Percentiles rank a stretch among this genome's conserved stretches.
These are phyloP conservation scores for Triplophysa tibetana DNA, from an alignment of 2,113 vertebrate genomes.

Conservation along the genomic window DNA sequence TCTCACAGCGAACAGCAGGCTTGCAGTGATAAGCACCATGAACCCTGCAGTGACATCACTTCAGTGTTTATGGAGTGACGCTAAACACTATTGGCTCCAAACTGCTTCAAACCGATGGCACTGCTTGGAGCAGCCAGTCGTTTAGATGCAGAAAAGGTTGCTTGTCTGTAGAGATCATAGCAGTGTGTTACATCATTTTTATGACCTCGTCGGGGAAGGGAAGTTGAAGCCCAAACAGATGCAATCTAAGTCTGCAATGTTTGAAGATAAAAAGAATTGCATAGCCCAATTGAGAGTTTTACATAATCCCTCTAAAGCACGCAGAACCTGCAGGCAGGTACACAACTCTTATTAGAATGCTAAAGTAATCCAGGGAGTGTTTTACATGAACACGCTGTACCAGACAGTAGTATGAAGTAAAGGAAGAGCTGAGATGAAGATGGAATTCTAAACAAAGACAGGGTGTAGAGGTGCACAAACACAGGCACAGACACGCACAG, in stretches of 20 bases:
- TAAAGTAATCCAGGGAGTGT: constrained; percentile 35
- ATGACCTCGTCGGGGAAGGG: constrained; percentile 15
- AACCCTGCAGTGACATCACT: constrained; percentile 39
- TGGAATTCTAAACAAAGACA: constrained; percentile 25
- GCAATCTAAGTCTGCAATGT: constrained; percentile 2
- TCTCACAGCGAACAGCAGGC: constrained; percentile 32
- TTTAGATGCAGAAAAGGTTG: constrained; percentile 7
- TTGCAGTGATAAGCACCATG: constrained; percentile 30
- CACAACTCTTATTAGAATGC: constrained; percentile 41
- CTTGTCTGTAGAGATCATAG: constrained; percentile 21
- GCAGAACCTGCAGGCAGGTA: constrained; percentile 27
- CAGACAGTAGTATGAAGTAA: constrained; percentile 2
- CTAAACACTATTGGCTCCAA: not conserved
- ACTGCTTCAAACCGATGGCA: constrained; percentile 18
- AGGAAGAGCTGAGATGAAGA: not conserved
- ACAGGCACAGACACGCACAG: not conserved
- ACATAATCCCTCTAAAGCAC: constrained; percentile 33
- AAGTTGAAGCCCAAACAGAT: constrained; percentile 32
- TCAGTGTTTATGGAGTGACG: constrained; percentile 7
- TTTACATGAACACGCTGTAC: constrained; percentile 23
- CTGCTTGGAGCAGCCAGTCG: not conserved
- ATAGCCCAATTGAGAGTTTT: constrained; percentile 29
- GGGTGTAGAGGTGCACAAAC: constrained; percentile 25
- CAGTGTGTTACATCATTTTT: constrained; percentile 27
- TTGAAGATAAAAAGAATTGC: constrained; percentile 34